These are phyloP conservation scores for Oithona nana DNA, from an alignment of 2,888 invertebrate genomes.

Conservation along the genomic window DNA sequence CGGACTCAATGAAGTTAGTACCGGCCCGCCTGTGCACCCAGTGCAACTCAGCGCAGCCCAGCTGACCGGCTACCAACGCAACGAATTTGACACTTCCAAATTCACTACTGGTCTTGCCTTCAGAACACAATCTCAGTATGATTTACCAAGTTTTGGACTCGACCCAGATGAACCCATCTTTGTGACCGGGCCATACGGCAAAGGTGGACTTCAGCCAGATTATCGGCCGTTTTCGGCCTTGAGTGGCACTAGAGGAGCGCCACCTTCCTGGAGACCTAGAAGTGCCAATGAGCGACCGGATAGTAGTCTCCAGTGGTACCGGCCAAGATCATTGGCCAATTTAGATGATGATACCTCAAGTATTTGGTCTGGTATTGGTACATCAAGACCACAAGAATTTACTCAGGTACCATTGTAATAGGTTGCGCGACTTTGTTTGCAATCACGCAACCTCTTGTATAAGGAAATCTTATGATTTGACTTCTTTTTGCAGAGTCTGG, in stretches of 20 bases:
- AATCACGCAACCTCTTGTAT: no score
- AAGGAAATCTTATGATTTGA: background rate
- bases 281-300: no score
- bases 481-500: background rate
- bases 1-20: background rate
- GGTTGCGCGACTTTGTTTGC: no score
- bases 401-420: no score
- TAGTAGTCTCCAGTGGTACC: constrained; percentile 11
- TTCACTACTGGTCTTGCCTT: background rate
- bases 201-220: background rate
- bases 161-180: constrained; percentile 14
- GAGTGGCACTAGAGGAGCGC: background rate
- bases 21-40: no score
- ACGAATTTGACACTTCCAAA: constrained; percentile 1
- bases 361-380: constrained; percentile 3
- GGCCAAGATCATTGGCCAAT: constrained; percentile 10
- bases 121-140: constrained; percentile 8
- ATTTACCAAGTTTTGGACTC: constrained; percentile 17
- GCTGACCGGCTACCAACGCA: background rate
- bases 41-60: background rate
- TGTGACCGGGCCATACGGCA: background rate
- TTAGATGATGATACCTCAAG: constrained; percentile 2
- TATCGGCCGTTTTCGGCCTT: background rate
- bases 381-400: no score
- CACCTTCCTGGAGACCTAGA: no score